Evolutionary conservation across 2,113 vertebrate species (phyloP).

Genomic region (Anthoscopus minutus): DNA sequence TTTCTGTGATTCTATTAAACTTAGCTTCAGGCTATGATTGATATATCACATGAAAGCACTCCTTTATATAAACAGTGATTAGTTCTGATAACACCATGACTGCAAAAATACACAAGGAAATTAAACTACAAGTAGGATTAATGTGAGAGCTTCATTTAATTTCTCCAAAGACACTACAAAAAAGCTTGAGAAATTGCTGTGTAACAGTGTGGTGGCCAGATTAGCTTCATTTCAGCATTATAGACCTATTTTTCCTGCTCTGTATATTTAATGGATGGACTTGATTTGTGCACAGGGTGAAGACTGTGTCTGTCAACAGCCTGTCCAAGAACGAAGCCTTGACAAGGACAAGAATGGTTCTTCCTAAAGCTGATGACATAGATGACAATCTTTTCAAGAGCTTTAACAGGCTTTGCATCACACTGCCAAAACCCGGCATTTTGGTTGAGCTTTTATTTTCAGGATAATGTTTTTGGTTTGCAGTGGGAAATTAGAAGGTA

Average conservation of each 20-base stretch:
- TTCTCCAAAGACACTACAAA: neutral
- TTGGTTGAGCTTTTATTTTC: neutral
- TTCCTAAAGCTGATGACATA: neutral
- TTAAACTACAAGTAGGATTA: neutral
- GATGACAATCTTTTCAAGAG: neutral
- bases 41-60: neutral
- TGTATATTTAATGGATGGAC: neutral
- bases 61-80: neutral
- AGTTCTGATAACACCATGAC: neutral
- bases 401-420: neutral
- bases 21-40: neutral
- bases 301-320: neutral
- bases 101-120: neutral
- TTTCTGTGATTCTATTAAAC: neutral
- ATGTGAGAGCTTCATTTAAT: neutral
- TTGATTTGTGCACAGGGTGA: neutral
- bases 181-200: neutral
- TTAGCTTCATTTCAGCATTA: neutral
- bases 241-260: neutral
- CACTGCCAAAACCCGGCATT: neutral
- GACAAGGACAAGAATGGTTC: neutral
- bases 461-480: neutral
- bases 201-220: neutral
- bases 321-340: neutral
- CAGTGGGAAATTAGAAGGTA: neutral